These are phyloP conservation scores for Aphaenogaster floridana DNA, from an alignment of 1,140 invertebrate genomes.

Conservation along the genomic window DNA sequence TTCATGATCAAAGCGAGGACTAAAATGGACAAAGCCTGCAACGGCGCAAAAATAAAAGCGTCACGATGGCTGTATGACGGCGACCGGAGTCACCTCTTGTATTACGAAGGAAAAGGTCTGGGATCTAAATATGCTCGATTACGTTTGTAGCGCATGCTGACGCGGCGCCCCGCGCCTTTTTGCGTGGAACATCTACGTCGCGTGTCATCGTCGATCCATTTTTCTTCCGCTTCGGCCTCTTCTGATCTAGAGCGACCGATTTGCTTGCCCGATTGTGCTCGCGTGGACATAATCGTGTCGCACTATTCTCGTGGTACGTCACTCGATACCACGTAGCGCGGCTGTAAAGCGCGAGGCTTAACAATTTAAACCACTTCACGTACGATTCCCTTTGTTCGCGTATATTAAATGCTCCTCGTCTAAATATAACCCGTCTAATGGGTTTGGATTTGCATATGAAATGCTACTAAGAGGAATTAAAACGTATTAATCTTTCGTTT, in stretches of 20 bases:
- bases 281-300: conserved; percentile 48
- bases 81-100: conserved; percentile 66
- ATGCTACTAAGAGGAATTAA: not conserved
- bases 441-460: conserved; percentile 32
- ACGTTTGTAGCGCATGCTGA: conserved; percentile 73
- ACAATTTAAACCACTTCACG: conserved; percentile 40
- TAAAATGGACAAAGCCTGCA: conserved; percentile 45
- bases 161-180: conserved; percentile 72
- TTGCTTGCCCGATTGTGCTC: conserved; percentile 28
- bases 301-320: conserved; percentile 31
- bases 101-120: conserved; percentile 64
- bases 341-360: conserved; percentile 21
- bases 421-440: conserved; percentile 46
- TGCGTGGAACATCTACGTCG: conserved; percentile 50
- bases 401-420: conserved; percentile 30
- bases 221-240: conserved; percentile 47
- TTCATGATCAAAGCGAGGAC: conserved; percentile 61
- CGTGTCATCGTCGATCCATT: not conserved
- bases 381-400: conserved; percentile 38
- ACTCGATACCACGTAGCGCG: conserved; percentile 37
- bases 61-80: conserved; percentile 32
- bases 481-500: not conserved
- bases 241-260: conserved; percentile 58
- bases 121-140: conserved; percentile 68
- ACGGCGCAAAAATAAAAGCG: conserved; percentile 66